Evolutionary conservation across 2,113 vertebrate species (phyloP).

Genomic region (Anolis sagrei): DNA sequence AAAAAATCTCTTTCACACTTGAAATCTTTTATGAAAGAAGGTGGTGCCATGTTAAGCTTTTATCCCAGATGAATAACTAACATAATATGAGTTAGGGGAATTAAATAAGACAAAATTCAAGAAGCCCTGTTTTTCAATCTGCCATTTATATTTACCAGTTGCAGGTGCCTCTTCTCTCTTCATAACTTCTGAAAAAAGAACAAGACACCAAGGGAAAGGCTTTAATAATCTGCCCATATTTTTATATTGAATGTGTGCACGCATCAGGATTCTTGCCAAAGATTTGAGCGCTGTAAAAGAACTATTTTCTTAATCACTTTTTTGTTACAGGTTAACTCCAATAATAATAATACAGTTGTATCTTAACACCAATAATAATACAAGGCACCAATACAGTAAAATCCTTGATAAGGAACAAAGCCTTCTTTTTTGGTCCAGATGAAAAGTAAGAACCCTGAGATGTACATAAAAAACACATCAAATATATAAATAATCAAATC

Average conservation of each 20-base stretch:
- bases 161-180: slow-evolving; percentile 38
- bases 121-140: neutral
- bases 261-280: neutral
- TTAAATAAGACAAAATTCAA: neutral
- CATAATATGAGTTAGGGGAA: neutral
- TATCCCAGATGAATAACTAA: slow-evolving; percentile 20
- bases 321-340: neutral
- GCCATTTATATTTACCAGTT: slow-evolving; percentile 52
- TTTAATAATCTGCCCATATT: neutral
- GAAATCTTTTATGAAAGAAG: neutral
- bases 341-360: no score
- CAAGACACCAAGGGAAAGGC: slow-evolving; percentile 32
- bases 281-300: neutral
- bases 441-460: no score
- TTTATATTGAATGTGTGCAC: neutral
- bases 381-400: no score
- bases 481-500: no score
- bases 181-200: slow-evolving; percentile 52
- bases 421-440: no score
- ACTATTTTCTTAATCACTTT: neutral
- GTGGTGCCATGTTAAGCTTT: neutral
- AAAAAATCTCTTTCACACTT: neutral
- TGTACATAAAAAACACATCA: no score
- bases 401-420: no score
- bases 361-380: no score